phyloP scores from a whole-genome alignment of 1,140 invertebrate genomes.

The Cydia strobilella region DNA sequence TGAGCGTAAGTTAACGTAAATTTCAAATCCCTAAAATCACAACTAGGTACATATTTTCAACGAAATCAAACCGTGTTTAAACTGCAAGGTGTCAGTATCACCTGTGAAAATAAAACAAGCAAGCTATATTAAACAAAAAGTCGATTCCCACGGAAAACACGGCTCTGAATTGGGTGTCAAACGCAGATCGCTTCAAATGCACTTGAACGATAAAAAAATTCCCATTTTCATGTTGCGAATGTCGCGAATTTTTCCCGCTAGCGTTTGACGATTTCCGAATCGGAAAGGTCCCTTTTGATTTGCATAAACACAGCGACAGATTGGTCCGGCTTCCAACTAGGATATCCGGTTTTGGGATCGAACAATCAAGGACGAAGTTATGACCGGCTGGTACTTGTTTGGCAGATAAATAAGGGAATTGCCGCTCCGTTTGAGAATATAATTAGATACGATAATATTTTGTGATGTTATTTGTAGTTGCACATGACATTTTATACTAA shows the following conservation, averaged over 20 bases:
- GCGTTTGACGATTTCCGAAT: constrained; percentile 15
- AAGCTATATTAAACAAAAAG: constrained; percentile 23
- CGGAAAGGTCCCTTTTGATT: constrained; percentile 30
- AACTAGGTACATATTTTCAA: background rate
- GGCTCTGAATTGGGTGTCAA: constrained; percentile 32
- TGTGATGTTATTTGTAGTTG: no score
- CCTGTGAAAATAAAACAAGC: constrained; percentile 8
- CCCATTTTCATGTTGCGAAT: constrained; percentile 32
- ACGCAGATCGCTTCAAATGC: constrained; percentile 33
- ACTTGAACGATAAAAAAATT: constrained; percentile 31
- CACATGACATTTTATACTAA: no score
- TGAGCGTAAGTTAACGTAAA: background rate
- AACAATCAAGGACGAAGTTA: constrained; percentile 14
- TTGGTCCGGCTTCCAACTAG: constrained; percentile 24
- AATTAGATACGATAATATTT: no score
- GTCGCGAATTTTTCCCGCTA: constrained; percentile 20
- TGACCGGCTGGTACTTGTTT: constrained; percentile 28
- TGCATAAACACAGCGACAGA: constrained; percentile 31
- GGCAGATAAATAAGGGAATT: background rate
- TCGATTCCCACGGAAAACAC: constrained; percentile 17
- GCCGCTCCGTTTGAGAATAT: no score
- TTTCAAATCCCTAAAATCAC: background rate
- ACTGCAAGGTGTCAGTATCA: background rate
- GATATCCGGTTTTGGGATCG: constrained; percentile 8
- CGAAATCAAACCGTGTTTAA: background rate